A percentile compares a stretch with the other conserved stretches of the same genome.
Conservation (phyloP, 2,797 vertebrate genomes). For the Characodon lateralis region DNA sequence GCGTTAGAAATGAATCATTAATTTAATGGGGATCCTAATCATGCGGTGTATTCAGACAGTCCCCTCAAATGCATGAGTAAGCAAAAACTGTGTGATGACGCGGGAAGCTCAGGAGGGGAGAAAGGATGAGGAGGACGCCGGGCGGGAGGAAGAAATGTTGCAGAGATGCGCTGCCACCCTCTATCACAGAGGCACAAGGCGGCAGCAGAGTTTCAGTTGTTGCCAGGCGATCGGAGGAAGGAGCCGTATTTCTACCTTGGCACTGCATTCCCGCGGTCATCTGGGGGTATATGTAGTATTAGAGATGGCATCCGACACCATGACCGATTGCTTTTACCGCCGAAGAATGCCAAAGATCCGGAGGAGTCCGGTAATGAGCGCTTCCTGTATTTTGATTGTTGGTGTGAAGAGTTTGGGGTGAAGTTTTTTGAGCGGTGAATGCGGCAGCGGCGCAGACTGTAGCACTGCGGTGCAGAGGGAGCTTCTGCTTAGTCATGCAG, state of each 20-base stretch:
- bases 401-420: slow-evolving; percentile 54
- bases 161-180: slow-evolving; percentile 69
- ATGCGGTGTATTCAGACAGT: slow-evolving; percentile 7
- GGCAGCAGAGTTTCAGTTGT: slow-evolving; percentile 58
- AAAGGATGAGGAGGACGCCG: slow-evolving; percentile 29
- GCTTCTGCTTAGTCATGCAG: slow-evolving; percentile 72
- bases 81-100: slow-evolving; percentile 74
- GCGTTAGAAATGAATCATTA: background rate
- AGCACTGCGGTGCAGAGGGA: slow-evolving; percentile 65
- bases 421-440: slow-evolving; percentile 79
- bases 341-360: slow-evolving; percentile 81
- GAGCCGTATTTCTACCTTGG: slow-evolving; percentile 27
- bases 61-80: slow-evolving; percentile 63
- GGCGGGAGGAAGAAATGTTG: slow-evolving; percentile 49
- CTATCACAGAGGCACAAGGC: slow-evolving; percentile 50
- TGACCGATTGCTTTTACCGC: slow-evolving; percentile 83
- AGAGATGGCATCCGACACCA: slow-evolving; percentile 67
- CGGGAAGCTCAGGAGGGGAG: slow-evolving; percentile 35
- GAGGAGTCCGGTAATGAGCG: slow-evolving; percentile 86
- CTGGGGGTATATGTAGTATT: slow-evolving; percentile 18
- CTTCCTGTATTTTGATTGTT: slow-evolving; percentile 31
- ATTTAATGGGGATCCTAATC: background rate
- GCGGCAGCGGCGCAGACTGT: slow-evolving; percentile 66
- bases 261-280: slow-evolving; percentile 20
- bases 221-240: slow-evolving; percentile 44